These are phyloP conservation scores for Polydrusus tereticollis DNA, from an alignment of 2,888 invertebrate species.

Conservation along the genomic window DNA sequence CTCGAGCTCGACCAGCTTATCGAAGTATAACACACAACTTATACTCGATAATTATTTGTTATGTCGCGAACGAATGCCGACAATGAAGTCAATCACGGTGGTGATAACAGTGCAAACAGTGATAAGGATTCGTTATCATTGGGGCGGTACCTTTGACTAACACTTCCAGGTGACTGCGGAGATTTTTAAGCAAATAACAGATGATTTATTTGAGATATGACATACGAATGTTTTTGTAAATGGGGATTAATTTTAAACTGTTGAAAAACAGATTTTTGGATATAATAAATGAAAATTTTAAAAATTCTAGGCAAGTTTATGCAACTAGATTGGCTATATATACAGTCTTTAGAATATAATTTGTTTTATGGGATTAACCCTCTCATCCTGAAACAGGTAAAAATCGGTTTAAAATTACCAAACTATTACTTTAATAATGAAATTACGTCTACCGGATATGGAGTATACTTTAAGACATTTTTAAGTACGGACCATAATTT, in stretches of 20 bases:
- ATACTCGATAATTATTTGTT: conserved; percentile 36
- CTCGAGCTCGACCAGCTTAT: conserved; percentile 28
- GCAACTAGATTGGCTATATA: no score
- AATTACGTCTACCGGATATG: no score
- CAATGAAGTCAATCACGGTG: conserved; percentile 63
- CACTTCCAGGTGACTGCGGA: conserved; percentile 42
- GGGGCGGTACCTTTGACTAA: conserved; percentile 43
- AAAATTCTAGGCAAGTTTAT: no score
- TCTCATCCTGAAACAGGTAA: no score
- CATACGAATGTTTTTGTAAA: not conserved
- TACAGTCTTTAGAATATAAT: no score
- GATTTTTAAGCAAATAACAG: conserved; percentile 20
- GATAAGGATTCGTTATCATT: conserved; percentile 59
- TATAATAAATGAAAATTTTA: no score
- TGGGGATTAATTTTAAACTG: not conserved
- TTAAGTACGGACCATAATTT: no score
- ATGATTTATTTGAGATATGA: conserved; percentile 11
- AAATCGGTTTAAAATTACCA: no score
- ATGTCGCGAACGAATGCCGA: conserved; percentile 58
- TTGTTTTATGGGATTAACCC: no score
- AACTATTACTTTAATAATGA: no score
- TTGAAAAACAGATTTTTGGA: no score
- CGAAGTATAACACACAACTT: conserved; percentile 34
- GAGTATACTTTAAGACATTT: no score
- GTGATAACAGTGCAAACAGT: conserved; percentile 60